Evolutionary conservation across 2,888 invertebrate species (phyloP), one percentile per base, ranked within the genome.

Genomic region (Drosophila acutilabella): DNA sequence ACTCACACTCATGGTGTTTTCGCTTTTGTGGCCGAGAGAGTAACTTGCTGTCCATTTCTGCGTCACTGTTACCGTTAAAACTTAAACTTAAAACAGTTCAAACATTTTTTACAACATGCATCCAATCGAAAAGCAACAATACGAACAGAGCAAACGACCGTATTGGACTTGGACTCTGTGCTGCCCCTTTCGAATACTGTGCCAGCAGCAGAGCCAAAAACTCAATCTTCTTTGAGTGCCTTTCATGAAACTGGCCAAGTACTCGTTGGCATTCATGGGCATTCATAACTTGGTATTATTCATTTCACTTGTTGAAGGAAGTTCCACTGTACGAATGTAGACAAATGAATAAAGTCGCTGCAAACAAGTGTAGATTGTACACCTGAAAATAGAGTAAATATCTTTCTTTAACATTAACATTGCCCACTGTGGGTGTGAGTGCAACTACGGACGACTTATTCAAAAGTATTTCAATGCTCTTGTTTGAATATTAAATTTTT

Each of bases 1-100:
- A 64, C 41, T 71, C 61, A 16, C 67, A 54, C 45, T 74, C 57
- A 58, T 44, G 50, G 50, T 44, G 57, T 60, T 36, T 30, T 36
- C n/a, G 26, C 14, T 16, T 38, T 59, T 52, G 65, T 44, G 41
- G 66, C 42, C 74, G 76, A 61, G 6, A 51, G 41, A 52, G 76
- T 60, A 11, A 30, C 88, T 36, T 78, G 71, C 87, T 75, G 67
- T 2, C 40, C 58, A 62, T 64, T 90, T 80, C 89, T 90, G 90
- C 79, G 76, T 77, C 80, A 89, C 90, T 90, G 89, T 89, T 87
- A 90, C 82, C 82, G 84, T 89, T 86, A 90, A 91, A 91, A 91
- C 91, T 90, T 86, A 91, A 91, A 91, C 91, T 91, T 90, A 91
- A 91, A 91, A 91, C 91, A 91, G 91, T 91, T 91, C 91, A 91